These are phyloP conservation scores for Typhlichthys subterraneus DNA, from an alignment of 2,797 vertebrate genomes.

Conservation along the genomic window DNA sequence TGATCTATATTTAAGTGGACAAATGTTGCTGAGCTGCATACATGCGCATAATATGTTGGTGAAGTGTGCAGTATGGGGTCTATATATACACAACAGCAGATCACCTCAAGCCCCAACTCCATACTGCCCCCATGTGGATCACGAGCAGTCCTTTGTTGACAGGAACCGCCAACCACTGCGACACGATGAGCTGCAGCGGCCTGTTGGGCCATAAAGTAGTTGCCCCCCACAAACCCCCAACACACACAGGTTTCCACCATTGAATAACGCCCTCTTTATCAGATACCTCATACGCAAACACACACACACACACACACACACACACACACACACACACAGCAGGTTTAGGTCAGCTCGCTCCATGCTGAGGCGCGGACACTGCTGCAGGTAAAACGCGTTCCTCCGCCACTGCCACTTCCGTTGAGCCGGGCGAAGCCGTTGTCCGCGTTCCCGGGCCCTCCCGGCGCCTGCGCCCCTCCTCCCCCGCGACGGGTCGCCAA, in stretches of 20 bases:
- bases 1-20: too few species aligned
- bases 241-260: not conserved
- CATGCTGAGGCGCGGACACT: conserved; percentile 71
- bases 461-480: conserved; percentile 16
- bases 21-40: too few species aligned
- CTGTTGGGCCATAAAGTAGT: conserved; percentile 28
- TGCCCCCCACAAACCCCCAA: not conserved
- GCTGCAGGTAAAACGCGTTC: conserved; percentile 79
- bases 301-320: not conserved
- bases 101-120: too few species aligned
- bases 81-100: too few species aligned
- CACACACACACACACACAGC: not conserved
- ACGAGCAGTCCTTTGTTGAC: not conserved
- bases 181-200: conserved; percentile 28
- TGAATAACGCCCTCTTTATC: too few species aligned
- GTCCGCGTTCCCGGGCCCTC: conserved; percentile 62
- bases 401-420: conserved; percentile 20
- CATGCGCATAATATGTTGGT: too few species aligned
- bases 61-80: too few species aligned
- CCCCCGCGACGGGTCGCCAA: conserved; percentile 28
- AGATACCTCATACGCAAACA: too few species aligned
- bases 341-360: conserved; percentile 46
- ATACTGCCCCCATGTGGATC: too few species aligned
- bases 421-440: conserved; percentile 74
- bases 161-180: not conserved